These are phyloP conservation scores for Channa argus DNA, from an alignment of 2,113 vertebrate species.

Conservation along the genomic window DNA sequence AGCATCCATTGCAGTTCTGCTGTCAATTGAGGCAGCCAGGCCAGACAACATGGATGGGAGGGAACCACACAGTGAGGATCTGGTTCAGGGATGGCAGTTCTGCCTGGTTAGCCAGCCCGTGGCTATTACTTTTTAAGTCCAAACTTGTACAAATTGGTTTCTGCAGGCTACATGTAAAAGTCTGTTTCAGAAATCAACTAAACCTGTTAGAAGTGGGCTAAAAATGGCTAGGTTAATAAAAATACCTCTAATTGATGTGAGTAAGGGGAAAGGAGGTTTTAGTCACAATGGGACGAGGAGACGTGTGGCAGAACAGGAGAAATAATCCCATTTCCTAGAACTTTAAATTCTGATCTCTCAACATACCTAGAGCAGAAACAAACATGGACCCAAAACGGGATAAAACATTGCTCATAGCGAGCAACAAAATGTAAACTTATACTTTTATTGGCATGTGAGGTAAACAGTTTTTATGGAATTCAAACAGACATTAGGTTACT, in stretches of 20 bases:
- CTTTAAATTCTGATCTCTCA: conserved; percentile 55
- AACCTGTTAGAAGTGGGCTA: conserved; percentile 56
- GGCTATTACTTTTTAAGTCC: conserved; percentile 47
- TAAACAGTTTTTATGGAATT: conserved; percentile 59
- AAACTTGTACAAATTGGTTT: conserved; percentile 53
- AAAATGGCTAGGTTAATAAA: conserved; percentile 40
- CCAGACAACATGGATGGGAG: conserved; percentile 72
- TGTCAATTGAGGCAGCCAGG: conserved; percentile 68
- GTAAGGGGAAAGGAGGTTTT: conserved; percentile 20
- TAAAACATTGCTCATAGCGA: conserved; percentile 64
- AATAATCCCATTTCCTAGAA: conserved; percentile 74
- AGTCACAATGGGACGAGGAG: conserved; percentile 13
- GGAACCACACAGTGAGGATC: conserved; percentile 60
- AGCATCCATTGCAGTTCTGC: conserved; percentile 72
- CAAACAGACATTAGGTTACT: conserved; percentile 61
- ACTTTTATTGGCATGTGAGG: conserved; percentile 64
- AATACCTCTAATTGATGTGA: conserved; percentile 28
- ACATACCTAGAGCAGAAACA: conserved; percentile 56
- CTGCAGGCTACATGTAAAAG: conserved; percentile 39
- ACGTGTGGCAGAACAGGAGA: conserved; percentile 21
- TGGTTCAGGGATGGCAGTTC: conserved; percentile 54
- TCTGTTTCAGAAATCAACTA: conserved; percentile 49
- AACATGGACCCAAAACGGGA: conserved; percentile 59
- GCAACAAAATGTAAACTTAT: conserved; percentile 67
- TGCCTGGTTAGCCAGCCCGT: conserved; percentile 50